These are phyloP conservation scores for Physeter macrocephalus DNA, from an alignment of 2,113 vertebrate genomes.

Conservation along the genomic window DNA sequence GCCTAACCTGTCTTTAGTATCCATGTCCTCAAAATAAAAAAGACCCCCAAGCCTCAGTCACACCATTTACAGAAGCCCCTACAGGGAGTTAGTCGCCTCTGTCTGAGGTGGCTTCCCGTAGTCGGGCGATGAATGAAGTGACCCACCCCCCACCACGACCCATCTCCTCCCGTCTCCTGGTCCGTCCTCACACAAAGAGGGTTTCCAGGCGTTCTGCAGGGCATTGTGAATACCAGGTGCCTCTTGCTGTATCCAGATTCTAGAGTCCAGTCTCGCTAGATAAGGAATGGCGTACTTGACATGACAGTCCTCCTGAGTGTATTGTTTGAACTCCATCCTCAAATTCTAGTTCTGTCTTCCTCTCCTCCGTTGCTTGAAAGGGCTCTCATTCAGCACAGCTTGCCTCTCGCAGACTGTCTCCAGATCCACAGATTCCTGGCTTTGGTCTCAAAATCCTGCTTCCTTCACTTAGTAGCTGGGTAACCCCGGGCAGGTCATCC, in stretches of 20 bases:
- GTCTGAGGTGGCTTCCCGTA: neutral
- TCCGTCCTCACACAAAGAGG: neutral
- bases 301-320: accelerated
- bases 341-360: neutral
- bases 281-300: neutral
- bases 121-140: neutral
- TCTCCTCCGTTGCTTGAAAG: neutral
- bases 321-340: neutral
- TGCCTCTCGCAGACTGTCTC: neutral
- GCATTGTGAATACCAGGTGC: accelerated
- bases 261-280: neutral
- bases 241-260: neutral
- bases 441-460: neutral
- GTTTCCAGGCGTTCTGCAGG: neutral
- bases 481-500: neutral
- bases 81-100: neutral
- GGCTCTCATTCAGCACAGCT: neutral
- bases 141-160: neutral
- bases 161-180: neutral
- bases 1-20: neutral
- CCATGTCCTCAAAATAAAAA: neutral
- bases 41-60: neutral
- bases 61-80: neutral
- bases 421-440: neutral
- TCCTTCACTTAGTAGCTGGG: neutral